Conservation (phyloP, 2,888 invertebrate genomes). For the Tortricodes alternella region DNA sequence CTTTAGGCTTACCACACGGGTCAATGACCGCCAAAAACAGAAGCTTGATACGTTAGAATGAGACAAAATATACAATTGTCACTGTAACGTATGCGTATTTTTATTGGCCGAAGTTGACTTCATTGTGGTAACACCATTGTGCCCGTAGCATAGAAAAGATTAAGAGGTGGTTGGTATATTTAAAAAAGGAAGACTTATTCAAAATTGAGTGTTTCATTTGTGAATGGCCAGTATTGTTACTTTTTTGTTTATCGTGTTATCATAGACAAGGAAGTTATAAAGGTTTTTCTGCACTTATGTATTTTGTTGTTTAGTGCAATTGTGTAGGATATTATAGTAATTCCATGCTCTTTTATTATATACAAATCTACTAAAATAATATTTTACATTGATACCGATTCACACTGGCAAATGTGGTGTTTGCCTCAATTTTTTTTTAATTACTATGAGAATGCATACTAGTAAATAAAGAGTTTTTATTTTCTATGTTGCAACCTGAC, state of each 20-base stretch:
- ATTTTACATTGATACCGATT: constrained; percentile 70
- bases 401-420: constrained; percentile 69
- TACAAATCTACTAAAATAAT: constrained; percentile 64
- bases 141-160: constrained; percentile 2
- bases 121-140: neutral
- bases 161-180: constrained; percentile 7
- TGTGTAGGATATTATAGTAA: constrained; percentile 55
- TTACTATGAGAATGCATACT: constrained; percentile 66
- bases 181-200: neutral
- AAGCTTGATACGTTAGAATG: neutral
- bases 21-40: neutral
- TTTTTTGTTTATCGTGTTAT: neutral
- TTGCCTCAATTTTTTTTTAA: constrained; percentile 30
- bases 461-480: constrained; percentile 3
- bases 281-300: neutral
- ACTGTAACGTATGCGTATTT: neutral
- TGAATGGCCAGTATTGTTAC: constrained; percentile 1
- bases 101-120: neutral
- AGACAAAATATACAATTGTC: neutral
- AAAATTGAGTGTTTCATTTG: neutral
- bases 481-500: constrained; percentile 15
- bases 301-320: constrained; percentile 22
- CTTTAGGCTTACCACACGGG: neutral
- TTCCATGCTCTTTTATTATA: constrained; percentile 69
- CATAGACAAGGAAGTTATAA: neutral